Conservation (phyloP, 2,888 invertebrate genomes). For the Oxycera nigricornis region DNA sequence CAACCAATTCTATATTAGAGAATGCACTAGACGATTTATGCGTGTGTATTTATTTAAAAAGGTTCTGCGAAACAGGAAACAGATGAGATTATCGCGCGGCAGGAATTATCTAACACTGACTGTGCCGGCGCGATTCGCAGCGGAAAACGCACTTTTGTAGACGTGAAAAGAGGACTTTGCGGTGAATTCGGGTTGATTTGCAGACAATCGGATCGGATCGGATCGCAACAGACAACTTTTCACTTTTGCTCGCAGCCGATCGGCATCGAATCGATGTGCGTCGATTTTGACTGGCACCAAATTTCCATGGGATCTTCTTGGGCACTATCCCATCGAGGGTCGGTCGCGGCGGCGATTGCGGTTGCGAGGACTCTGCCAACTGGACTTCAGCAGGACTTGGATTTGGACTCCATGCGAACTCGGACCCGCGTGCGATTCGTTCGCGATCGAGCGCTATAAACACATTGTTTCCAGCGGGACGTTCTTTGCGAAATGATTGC, state of each 20-base stretch:
- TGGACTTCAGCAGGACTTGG: no score
- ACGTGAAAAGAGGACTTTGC: background rate
- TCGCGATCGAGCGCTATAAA: background rate
- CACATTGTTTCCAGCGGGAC: background rate
- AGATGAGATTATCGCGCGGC: background rate
- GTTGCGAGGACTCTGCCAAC: background rate
- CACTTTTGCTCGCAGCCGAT: background rate
- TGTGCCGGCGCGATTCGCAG: background rate
- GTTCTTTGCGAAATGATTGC: background rate
- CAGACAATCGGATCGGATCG: background rate
- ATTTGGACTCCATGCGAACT: background rate
- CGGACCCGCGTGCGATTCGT: background rate
- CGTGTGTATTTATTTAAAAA: background rate
- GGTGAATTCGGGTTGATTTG: background rate
- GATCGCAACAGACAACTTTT: background rate
- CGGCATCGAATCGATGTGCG: background rate
- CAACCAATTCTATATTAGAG: background rate
- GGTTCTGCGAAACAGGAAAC: background rate
- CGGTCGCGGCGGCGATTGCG: background rate
- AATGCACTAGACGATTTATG: background rate
- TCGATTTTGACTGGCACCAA: background rate
- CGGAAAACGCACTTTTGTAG: background rate
- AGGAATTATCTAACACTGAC: background rate
- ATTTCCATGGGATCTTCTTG: background rate
- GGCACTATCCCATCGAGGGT: conserved; percentile 9